Evolutionary conservation across 2,797 vertebrate genomes (phyloP).

Genomic region (Poeciliopsis infans): DNA sequence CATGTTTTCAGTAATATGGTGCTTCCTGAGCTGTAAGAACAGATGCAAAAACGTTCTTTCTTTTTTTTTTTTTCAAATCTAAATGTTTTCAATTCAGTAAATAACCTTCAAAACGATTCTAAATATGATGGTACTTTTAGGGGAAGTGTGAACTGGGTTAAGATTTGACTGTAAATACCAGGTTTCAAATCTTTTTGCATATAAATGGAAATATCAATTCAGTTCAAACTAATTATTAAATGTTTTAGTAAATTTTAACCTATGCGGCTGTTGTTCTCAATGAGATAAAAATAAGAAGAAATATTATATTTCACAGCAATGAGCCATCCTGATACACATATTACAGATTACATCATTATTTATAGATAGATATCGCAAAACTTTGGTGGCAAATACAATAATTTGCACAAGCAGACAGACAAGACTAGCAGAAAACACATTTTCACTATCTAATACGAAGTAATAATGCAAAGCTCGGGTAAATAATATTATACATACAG

Average conservation of each 20-base stretch:
- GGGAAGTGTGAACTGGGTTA: neutral
- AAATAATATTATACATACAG: neutral
- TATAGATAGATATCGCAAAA: neutral
- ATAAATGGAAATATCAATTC: neutral
- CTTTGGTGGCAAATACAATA: neutral
- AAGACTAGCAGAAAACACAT: neutral
- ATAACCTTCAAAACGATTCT: neutral
- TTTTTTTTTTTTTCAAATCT: too few species aligned
- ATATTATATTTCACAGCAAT: neutral
- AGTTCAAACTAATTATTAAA: neutral
- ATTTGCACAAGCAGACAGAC: neutral
- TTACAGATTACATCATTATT: neutral
- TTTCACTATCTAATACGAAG: neutral
- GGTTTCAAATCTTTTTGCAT: neutral
- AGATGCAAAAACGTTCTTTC: neutral
- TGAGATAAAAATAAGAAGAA: neutral
- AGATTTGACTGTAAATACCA: neutral
- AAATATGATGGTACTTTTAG: neutral
- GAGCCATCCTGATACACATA: neutral
- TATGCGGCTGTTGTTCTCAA: neutral
- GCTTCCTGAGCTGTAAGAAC: neutral
- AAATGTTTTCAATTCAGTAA: neutral
- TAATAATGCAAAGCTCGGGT: neutral
- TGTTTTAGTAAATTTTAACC: neutral
- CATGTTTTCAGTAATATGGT: neutral